Conservation (phyloP, 2,113 vertebrate species). For the Paramormyrops kingsleyae region DNA sequence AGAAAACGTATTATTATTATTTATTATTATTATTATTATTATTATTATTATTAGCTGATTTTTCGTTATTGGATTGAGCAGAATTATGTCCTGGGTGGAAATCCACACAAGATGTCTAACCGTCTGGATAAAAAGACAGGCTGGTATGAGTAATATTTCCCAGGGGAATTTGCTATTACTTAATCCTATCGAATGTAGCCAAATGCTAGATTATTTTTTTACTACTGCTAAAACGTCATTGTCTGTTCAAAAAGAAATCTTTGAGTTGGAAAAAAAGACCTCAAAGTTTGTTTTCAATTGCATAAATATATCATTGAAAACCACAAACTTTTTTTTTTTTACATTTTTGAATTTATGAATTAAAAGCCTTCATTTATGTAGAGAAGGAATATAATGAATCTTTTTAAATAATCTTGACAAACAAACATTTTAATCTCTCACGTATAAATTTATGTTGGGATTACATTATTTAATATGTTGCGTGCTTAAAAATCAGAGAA, state of each 20-base stretch:
- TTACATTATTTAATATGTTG: background rate
- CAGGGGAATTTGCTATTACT: background rate
- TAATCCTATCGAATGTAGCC: constrained; percentile 1
- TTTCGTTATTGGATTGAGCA: background rate
- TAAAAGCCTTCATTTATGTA: background rate
- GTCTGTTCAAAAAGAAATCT: background rate
- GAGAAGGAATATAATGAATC: background rate
- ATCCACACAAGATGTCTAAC: background rate
- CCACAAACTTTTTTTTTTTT: background rate
- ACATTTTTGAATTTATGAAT: background rate
- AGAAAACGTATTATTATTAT: background rate
- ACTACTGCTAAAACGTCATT: constrained; percentile 6
- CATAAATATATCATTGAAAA: background rate
- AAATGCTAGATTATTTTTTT: background rate
- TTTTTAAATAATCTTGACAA: background rate
- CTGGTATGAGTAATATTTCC: background rate
- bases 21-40: background rate
- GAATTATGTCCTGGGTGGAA: background rate
- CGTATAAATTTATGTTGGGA: background rate
- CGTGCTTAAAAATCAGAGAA: background rate
- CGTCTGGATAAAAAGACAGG: background rate
- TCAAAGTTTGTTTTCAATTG: constrained; percentile 12
- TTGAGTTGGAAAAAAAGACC: background rate
- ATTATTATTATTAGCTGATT: background rate
- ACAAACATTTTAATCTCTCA: constrained; percentile 13